These are phyloP conservation scores for Solenodon paradoxus DNA, from an alignment of 2,113 vertebrate species.

Conservation along the genomic window DNA sequence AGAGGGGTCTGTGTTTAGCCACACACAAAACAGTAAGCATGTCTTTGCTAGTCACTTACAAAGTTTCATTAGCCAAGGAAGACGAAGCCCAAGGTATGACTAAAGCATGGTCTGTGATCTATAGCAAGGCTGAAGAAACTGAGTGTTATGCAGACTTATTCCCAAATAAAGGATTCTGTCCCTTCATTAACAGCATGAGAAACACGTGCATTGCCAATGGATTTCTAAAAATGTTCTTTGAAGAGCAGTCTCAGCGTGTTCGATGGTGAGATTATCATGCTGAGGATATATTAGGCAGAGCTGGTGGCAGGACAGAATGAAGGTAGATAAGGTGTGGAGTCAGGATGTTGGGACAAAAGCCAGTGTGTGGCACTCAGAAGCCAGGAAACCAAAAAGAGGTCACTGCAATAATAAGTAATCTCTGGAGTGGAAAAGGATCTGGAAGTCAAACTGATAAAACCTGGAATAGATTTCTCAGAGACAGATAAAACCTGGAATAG, in stretches of 20 bases:
- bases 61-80: not conserved
- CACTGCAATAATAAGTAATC: not conserved
- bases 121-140: not conserved
- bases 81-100: not conserved
- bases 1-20: not conserved
- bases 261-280: not conserved
- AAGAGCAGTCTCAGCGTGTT: not conserved
- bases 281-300: not conserved
- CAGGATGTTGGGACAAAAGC: not conserved
- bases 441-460: not conserved
- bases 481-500: slow-evolving; percentile 12
- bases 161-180: not conserved
- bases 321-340: not conserved
- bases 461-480: slow-evolving; percentile 14
- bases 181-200: not conserved
- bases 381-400: not conserved
- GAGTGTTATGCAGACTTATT: not conserved
- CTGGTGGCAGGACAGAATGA: not conserved
- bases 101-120: not conserved
- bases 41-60: not conserved
- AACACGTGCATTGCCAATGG: not conserved
- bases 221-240: not conserved
- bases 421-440: not conserved
- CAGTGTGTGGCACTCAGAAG: not conserved
- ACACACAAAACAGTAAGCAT: not conserved